A percentile compares a stretch with the other conserved stretches of the same genome.
phyloP scores from a whole-genome alignment of 2,113 vertebrate species.

The Nipponia nippon region DNA sequence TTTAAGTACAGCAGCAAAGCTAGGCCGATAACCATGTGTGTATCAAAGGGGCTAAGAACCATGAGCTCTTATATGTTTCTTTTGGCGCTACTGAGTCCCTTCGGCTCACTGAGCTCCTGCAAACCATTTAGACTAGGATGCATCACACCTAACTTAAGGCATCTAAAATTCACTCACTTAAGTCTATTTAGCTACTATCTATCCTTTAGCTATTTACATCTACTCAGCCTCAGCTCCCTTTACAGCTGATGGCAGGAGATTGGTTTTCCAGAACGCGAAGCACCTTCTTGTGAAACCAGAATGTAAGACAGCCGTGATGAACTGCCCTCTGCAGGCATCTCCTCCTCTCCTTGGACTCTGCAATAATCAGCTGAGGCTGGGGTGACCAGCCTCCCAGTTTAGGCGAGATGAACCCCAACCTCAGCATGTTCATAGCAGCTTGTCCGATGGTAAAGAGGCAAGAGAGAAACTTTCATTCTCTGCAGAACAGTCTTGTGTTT shows the following conservation, averaged over 20 bases:
- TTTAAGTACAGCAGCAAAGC: background rate
- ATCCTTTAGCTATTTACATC: background rate
- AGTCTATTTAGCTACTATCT: background rate
- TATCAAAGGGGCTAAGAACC: background rate
- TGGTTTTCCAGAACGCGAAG: background rate
- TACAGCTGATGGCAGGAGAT: background rate
- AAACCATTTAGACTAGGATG: background rate
- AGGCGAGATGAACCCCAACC: background rate
- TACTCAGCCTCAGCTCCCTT: background rate
- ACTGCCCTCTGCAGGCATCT: background rate
- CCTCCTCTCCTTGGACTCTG: background rate
- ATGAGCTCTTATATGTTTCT: background rate
- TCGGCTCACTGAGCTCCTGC: background rate
- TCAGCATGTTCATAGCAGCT: background rate
- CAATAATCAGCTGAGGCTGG: background rate
- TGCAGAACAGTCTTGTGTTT: accelerated
- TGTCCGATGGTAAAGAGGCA: background rate
- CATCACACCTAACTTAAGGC: background rate
- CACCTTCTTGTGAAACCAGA: background rate
- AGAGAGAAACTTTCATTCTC: accelerated
- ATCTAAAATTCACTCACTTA: background rate
- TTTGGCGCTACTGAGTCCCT: background rate
- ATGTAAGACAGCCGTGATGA: background rate
- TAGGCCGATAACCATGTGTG: background rate
- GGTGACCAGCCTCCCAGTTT: background rate